Evolutionary conservation across 1,140 invertebrate genomes (phyloP).

Genomic region (Zeugodacus cucurbitae): DNA sequence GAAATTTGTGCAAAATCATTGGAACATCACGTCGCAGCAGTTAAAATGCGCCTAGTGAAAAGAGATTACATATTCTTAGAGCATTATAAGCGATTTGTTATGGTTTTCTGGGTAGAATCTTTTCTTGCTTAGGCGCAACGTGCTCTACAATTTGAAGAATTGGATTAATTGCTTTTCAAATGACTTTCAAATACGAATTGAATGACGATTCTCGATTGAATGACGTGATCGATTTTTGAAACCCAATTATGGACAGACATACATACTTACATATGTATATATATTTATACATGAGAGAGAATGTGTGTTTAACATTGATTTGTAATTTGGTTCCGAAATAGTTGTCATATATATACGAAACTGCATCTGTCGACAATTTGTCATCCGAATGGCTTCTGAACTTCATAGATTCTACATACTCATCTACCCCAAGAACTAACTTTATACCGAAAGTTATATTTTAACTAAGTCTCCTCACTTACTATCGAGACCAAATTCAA

Average conservation of each 20-base stretch:
- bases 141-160: background rate
- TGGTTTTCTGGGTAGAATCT: background rate
- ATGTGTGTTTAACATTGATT: background rate
- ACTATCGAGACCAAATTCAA: no score
- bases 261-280: no score
- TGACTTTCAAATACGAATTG: background rate
- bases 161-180: constrained; percentile 13
- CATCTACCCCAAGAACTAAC: no score
- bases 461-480: no score
- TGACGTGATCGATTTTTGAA: background rate
- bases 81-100: constrained; percentile 19
- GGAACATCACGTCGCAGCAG: background rate
- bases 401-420: no score
- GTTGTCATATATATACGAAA: background rate
- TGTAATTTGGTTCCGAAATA: background rate
- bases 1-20: constrained; percentile 18
- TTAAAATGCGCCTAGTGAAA: background rate
- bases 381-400: no score
- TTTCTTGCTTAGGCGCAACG: background rate
- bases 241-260: background rate
- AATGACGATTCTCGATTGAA: background rate
- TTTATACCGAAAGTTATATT: no score
- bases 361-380: no score
- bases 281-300: background rate
- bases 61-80: constrained; percentile 5